phyloP scores from a whole-genome alignment of 2,888 invertebrate species.

The Cloeon dipterum region DNA sequence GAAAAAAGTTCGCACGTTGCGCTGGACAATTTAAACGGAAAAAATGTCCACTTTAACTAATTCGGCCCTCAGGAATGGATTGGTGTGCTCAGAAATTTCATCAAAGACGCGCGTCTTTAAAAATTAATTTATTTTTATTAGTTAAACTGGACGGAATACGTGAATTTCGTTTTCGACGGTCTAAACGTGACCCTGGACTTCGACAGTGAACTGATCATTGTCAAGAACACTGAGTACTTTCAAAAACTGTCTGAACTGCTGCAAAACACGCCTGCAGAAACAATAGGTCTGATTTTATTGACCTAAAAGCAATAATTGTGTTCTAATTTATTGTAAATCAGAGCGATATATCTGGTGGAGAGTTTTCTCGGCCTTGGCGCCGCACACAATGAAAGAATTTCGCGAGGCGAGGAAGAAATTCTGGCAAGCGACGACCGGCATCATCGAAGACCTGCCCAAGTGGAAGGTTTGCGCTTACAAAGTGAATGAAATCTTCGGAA shows the following conservation, averaged over 20 bases:
- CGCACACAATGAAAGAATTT: conserved; percentile 9
- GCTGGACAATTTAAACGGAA: too few relatives aligned
- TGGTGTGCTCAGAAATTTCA: too few relatives aligned
- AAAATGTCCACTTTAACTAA: too few relatives aligned
- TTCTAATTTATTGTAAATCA: not conserved
- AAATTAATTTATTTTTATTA: conserved; percentile 3
- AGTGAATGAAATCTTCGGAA: conserved; percentile 17
- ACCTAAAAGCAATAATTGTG: not conserved
- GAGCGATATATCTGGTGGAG: conserved; percentile 10
- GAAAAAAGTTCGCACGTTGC: too few relatives aligned
- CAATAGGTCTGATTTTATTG: not conserved
- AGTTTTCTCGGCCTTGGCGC: conserved; percentile 8
- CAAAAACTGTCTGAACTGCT: conserved; percentile 7
- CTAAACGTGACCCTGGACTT: conserved; percentile 9
- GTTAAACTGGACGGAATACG: conserved; percentile 9
- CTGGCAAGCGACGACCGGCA: conserved; percentile 8
- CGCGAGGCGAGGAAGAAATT: conserved; percentile 8
- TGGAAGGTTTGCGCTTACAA: conserved; percentile 18
- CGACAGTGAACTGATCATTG: conserved; percentile 7
- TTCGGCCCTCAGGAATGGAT: too few relatives aligned
- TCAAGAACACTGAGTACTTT: conserved; percentile 8
- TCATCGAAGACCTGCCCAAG: conserved; percentile 4
- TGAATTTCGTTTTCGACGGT: conserved; percentile 8
- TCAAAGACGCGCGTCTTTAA: not conserved
- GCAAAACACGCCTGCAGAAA: conserved; percentile 1